Evolutionary conservation across 2,888 invertebrate species (phyloP).

Genomic region (Coenonympha arcania): DNA sequence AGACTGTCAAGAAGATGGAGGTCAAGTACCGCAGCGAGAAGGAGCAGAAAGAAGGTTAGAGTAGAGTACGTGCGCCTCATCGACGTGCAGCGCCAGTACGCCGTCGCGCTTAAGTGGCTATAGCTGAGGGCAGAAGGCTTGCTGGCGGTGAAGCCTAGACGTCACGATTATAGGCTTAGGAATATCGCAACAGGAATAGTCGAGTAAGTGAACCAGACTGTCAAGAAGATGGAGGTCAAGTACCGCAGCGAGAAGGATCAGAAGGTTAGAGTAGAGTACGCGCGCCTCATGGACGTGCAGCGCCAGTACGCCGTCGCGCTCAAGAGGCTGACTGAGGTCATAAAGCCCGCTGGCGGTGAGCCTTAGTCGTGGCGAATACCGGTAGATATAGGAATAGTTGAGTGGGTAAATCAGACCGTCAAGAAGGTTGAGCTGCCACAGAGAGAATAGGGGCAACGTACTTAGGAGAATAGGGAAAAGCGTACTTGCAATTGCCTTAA

Average conservation of each 20-base stretch:
- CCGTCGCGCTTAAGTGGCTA: conserved; percentile 58
- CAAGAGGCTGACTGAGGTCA: conserved; percentile 56
- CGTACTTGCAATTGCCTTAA: too few relatives aligned
- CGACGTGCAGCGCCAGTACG: conserved; percentile 66
- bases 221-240: conserved; percentile 80
- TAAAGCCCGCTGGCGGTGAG: conserved; percentile 25
- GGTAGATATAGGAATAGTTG: conserved; percentile 84
- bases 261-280: conserved; percentile 54
- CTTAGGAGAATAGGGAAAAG: too few relatives aligned
- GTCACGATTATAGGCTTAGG: neutral
- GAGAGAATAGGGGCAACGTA: too few relatives aligned
- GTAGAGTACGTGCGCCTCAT: conserved; percentile 61
- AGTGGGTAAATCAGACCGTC: conserved; percentile 89
- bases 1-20: conserved; percentile 84
- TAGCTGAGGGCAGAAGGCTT: conserved; percentile 47
- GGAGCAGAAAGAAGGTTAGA: too few relatives aligned
- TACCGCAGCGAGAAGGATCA: conserved; percentile 56
- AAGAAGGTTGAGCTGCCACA: conserved; percentile 82
- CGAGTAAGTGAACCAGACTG: conserved; percentile 90
- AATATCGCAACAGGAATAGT: too few relatives aligned
- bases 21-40: too few relatives aligned
- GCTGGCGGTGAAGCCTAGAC: conserved; percentile 2
- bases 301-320: conserved; percentile 64
- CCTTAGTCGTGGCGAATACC: neutral
- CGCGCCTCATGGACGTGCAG: conserved; percentile 61